A percentile compares a stretch with the other conserved stretches of the same genome.
These are phyloP conservation scores for Trichogramma pretiosum DNA, from an alignment of 1,140 invertebrate genomes.

Conservation along the genomic window DNA sequence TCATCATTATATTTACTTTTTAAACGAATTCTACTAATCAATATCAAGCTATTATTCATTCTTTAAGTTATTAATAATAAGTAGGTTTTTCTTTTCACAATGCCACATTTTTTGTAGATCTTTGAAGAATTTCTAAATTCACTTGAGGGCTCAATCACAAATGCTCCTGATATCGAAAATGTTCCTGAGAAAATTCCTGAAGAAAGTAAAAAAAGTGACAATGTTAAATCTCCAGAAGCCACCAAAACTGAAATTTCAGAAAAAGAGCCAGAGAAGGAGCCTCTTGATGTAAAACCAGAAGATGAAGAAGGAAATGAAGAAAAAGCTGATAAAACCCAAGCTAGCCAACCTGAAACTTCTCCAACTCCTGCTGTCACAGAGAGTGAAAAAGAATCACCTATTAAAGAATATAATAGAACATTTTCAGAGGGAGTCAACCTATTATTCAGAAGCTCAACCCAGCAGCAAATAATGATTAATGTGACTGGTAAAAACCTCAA, in stretches of 20 bases:
- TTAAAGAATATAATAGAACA: too few species aligned
- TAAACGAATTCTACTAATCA: too few species aligned
- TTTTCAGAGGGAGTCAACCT: too few species aligned
- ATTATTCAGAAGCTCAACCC: too few species aligned
- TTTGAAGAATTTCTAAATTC: constrained; percentile 36
- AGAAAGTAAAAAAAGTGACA: too few species aligned
- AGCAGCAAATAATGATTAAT: constrained; percentile 42
- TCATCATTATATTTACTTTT: too few species aligned
- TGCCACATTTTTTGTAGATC: constrained; percentile 21
- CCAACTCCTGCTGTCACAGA: too few species aligned
- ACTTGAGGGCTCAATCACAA: constrained; percentile 12
- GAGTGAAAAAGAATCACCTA: too few species aligned
- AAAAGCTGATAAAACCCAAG: constrained; percentile 1
- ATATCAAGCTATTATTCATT: constrained; percentile 8
- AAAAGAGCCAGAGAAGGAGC: constrained; percentile 15
- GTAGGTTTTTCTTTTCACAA: constrained; percentile 8
- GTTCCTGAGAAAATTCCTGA: constrained; percentile 3
- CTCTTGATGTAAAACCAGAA: constrained; percentile 16
- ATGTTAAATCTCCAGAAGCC: too few species aligned
- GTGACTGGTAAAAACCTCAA: constrained; percentile 39
- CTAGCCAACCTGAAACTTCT: constrained; percentile 2
- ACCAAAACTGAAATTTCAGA: too few species aligned
- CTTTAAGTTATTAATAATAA: too few species aligned
- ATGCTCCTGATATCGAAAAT: constrained; percentile 16
- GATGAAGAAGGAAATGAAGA: constrained; percentile 22